Conservation (phyloP, 2,888 invertebrate species). For the Nipponacmea schrenckii region DNA sequence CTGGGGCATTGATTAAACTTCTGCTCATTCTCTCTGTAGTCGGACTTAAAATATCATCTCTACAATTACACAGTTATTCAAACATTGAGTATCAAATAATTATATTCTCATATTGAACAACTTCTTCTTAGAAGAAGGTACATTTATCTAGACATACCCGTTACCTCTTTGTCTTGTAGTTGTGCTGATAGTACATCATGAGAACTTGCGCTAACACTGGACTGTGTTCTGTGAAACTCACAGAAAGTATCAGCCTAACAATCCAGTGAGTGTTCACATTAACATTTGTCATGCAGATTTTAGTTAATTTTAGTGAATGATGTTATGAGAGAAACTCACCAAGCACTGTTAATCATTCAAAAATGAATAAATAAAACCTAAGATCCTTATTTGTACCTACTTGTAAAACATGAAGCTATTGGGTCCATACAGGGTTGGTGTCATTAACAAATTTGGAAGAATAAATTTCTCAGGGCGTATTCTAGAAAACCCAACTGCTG, state of each 20-base stretch:
- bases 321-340: too few species aligned
- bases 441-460: constrained; percentile 56
- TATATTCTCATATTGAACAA: too few species aligned
- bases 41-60: constrained; percentile 26
- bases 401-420: constrained; percentile 55
- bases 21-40: constrained; percentile 29
- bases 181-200: too few species aligned
- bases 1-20: constrained; percentile 37
- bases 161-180: not conserved
- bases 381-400: constrained; percentile 36
- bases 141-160: too few species aligned
- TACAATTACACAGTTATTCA: constrained; percentile 24
- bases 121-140: too few species aligned
- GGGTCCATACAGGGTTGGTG: constrained; percentile 65
- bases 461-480: constrained; percentile 53
- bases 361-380: too few species aligned
- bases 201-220: too few species aligned
- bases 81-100: not conserved
- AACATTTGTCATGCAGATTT: not conserved
- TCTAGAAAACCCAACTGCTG: constrained; percentile 64
- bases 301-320: not conserved
- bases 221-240: not conserved
- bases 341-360: too few species aligned
- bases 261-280: constrained; percentile 12
- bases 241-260: not conserved